phyloP scores from a whole-genome alignment of 1,140 invertebrate genomes.

The Temnothorax longispinosus region DNA sequence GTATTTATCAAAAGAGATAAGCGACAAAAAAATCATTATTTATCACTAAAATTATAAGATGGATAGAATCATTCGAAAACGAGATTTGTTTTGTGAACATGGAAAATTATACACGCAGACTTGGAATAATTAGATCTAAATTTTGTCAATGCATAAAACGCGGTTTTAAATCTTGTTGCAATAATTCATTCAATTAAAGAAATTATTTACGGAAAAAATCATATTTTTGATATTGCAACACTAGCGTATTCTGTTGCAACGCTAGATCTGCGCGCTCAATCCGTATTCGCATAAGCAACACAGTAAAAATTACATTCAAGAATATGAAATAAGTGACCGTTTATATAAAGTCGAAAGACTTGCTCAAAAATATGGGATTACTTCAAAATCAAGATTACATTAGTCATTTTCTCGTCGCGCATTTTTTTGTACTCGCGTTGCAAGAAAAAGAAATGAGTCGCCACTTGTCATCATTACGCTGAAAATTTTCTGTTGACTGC shows the following conservation, averaged over 20 bases:
- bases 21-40: neutral
- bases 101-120: neutral
- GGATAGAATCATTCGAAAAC: neutral
- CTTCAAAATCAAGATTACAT: neutral
- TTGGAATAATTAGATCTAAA: neutral
- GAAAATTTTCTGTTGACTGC: neutral
- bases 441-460: neutral
- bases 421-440: neutral
- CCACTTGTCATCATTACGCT: neutral
- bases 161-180: neutral
- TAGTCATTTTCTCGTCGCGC: neutral
- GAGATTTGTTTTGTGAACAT: neutral
- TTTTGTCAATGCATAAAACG: neutral
- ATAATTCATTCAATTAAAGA: neutral
- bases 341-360: neutral
- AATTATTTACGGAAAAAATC: neutral
- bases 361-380: neutral
- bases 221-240: neutral
- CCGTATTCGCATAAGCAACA: neutral
- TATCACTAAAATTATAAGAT: neutral
- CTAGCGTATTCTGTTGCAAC: neutral
- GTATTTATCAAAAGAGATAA: constrained; percentile 2
- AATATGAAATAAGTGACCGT: neutral
- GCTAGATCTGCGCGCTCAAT: neutral
- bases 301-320: neutral